Conservation (phyloP, 2,113 vertebrate species). For the Dasyprocta punctata region DNA sequence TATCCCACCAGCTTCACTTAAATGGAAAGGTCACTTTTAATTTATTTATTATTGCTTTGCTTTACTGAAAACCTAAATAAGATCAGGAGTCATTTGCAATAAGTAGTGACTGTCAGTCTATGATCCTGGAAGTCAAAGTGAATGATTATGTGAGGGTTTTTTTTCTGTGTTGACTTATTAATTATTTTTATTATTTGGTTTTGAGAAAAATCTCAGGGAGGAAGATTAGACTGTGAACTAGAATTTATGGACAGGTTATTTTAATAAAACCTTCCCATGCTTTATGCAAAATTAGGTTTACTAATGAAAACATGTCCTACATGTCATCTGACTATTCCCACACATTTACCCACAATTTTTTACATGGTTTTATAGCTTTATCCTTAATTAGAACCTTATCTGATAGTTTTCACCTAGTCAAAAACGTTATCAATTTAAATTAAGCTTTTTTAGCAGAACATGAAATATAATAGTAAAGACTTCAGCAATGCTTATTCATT, state of each 20-base stretch:
- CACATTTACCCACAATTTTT: background rate
- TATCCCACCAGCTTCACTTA: constrained; percentile 47
- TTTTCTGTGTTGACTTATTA: constrained; percentile 30
- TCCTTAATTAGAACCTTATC: background rate
- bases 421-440: constrained; percentile 54
- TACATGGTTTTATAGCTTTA: background rate
- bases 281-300: constrained; percentile 56
- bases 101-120: constrained; percentile 28
- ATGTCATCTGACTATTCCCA: background rate
- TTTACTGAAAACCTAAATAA: constrained; percentile 64
- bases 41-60: constrained; percentile 73
- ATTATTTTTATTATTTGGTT: constrained; percentile 64
- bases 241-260: constrained; percentile 39
- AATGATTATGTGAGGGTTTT: constrained; percentile 56
- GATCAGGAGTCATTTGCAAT: constrained; percentile 55
- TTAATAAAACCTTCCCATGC: constrained; percentile 58
- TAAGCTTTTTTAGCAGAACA: constrained; percentile 30
- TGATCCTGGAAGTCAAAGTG: constrained; percentile 52
- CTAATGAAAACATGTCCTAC: constrained; percentile 57
- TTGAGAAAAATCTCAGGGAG: constrained; percentile 21
- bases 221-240: constrained; percentile 41
- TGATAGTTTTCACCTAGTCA: background rate
- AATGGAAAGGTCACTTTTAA: constrained; percentile 75
- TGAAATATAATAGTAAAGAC: constrained; percentile 18
- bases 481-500: background rate